phyloP scores from a whole-genome alignment of 2,113 vertebrate genomes.

The Chamaetylas fuelleborni region DNA sequence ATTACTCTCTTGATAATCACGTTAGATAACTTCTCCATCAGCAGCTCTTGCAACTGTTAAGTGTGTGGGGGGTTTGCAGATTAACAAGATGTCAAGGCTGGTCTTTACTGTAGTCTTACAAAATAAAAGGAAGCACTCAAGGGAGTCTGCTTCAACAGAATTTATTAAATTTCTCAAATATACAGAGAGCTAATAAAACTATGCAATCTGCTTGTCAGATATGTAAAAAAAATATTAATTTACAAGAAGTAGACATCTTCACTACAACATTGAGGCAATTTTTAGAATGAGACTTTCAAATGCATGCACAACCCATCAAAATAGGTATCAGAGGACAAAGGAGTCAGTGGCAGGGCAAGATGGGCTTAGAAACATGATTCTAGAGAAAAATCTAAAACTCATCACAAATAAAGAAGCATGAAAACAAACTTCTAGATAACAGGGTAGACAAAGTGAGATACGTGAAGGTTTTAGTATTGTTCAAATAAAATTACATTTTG shows the following conservation, averaged over 20 bases:
- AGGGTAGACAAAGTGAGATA: neutral
- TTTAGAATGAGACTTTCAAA: neutral
- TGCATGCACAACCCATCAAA: neutral
- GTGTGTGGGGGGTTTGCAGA: neutral
- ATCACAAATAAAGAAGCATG: neutral
- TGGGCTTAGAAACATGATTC: neutral
- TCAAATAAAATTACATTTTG: neutral
- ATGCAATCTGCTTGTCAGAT: conserved; percentile 31
- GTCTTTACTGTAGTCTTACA: conserved; percentile 15
- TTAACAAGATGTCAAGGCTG: conserved; percentile 35
- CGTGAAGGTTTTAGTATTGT: neutral
- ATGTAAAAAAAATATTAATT: conserved; percentile 30
- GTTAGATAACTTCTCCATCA: conserved; percentile 35
- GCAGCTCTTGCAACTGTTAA: neutral
- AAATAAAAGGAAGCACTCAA: conserved; percentile 8
- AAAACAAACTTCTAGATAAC: neutral
- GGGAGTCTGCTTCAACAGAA: neutral
- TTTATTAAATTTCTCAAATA: conserved; percentile 63
- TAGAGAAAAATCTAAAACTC: neutral
- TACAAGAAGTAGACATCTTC: conserved; percentile 18
- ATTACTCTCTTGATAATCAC: conserved; percentile 2
- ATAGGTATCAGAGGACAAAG: neutral
- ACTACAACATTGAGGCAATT: neutral
- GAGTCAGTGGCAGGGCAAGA: neutral
- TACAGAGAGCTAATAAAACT: conserved; percentile 54